Evolutionary conservation across 2,797 vertebrate species (phyloP).

Genomic region (Chrysocyon brachyurus): DNA sequence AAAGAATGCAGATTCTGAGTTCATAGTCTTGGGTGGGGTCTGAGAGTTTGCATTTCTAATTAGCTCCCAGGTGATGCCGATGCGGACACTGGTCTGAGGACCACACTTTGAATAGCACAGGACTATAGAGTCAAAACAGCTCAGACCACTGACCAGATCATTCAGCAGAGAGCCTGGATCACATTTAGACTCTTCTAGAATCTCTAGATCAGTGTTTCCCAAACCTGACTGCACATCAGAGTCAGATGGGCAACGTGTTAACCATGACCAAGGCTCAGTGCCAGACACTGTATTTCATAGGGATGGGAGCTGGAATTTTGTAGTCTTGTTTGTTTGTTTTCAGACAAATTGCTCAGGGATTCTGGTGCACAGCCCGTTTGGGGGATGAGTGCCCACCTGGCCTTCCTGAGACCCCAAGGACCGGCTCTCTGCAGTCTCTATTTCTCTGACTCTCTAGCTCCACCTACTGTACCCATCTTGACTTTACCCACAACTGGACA

Average conservation of each 20-base stretch:
- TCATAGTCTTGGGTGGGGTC: not conserved
- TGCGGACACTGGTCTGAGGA: accelerated
- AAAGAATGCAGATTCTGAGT: not conserved
- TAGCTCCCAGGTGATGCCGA: not conserved
- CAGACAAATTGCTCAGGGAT: not conserved
- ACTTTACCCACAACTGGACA: not conserved
- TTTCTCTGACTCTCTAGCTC: constrained; percentile 51
- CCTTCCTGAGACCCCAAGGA: not conserved
- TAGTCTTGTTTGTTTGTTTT: not conserved
- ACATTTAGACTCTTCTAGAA: not conserved
- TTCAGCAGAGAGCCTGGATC: not conserved
- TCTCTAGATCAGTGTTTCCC: not conserved
- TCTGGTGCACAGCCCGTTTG: not conserved
- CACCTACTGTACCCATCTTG: not conserved
- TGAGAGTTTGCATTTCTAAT: not conserved
- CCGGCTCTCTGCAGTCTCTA: accelerated
- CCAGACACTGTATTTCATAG: not conserved
- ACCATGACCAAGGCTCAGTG: accelerated
- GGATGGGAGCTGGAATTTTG: not conserved
- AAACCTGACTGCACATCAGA: not conserved
- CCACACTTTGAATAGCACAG: not conserved
- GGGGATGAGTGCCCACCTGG: accelerated
- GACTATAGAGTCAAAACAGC: not conserved
- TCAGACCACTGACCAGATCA: not conserved
- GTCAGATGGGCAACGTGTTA: not conserved